Conservation (phyloP, 2,888 invertebrate species). For the Nemotelus nigrinus region DNA sequence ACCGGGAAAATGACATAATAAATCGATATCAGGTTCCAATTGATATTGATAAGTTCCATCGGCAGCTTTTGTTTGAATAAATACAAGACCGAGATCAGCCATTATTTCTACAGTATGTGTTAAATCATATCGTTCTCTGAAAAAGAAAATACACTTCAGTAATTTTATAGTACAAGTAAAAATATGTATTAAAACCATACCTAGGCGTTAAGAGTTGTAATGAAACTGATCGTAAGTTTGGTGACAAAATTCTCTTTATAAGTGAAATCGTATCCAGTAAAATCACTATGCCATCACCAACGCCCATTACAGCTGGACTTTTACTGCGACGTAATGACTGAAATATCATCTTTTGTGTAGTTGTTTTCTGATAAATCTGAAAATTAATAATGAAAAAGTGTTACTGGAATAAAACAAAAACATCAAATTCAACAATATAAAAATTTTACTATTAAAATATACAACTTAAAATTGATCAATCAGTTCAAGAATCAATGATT, state of each 20-base stretch:
- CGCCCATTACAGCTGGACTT: constrained; percentile 61
- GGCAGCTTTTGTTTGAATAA: constrained; percentile 78
- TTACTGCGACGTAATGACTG: constrained; percentile 73
- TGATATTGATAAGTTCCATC: constrained; percentile 80
- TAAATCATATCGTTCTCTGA: constrained; percentile 68
- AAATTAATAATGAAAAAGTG: neutral
- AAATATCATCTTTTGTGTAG: constrained; percentile 68
- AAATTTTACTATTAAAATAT: no score
- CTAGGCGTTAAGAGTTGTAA: constrained; percentile 62
- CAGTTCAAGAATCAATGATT: no score
- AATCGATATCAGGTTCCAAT: constrained; percentile 83
- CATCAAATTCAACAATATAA: no score
- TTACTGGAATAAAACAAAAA: no score
- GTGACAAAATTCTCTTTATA: constrained; percentile 77
- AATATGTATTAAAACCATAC: constrained; percentile 54
- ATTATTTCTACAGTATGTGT: constrained; percentile 79
- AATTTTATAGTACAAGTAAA: neutral
- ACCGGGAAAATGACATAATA: constrained; percentile 64
- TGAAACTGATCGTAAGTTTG: constrained; percentile 77
- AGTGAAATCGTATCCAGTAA: constrained; percentile 78
- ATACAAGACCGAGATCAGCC: constrained; percentile 89
- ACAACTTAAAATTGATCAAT: no score
- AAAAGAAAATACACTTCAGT: neutral
- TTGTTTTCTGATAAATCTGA: constrained; percentile 69
- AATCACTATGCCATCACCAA: constrained; percentile 66